A percentile compares a stretch with the other conserved stretches of the same genome.
These are phyloP conservation scores for Ia io DNA, from an alignment of 2,113 vertebrate species.

Conservation along the genomic window DNA sequence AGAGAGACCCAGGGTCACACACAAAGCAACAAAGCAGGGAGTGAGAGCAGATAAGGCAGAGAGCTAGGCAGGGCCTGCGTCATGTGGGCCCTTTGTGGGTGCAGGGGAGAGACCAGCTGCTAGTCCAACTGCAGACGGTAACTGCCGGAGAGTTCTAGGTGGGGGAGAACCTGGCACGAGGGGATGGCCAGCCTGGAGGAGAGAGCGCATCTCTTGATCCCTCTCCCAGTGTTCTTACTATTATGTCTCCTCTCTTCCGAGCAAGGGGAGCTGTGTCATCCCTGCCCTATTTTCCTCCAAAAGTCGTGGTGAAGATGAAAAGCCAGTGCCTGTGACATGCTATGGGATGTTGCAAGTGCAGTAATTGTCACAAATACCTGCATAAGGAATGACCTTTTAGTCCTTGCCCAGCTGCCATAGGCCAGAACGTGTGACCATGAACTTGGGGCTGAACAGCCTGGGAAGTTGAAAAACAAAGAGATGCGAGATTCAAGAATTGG, in stretches of 20 bases:
- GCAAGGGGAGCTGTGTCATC: neutral
- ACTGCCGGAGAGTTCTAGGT: neutral
- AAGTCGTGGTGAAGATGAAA: neutral
- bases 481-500: neutral
- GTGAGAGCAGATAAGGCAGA: neutral
- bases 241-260: neutral
- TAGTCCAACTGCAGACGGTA: neutral
- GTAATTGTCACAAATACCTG: neutral
- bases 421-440: neutral
- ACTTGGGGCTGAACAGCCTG: neutral
- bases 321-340: neutral
- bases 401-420: neutral
- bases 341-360: neutral
- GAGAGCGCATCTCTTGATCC: neutral
- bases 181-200: neutral
- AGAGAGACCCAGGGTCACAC: neutral
- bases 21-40: neutral
- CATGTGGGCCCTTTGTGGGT: neutral
- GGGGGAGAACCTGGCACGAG: neutral
- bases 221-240: neutral
- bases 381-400: neutral
- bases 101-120: neutral
- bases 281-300: neutral
- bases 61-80: neutral
- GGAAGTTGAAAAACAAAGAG: neutral